phyloP scores from a whole-genome alignment of 2,888 invertebrate species.

The Agrotis segetum region DNA sequence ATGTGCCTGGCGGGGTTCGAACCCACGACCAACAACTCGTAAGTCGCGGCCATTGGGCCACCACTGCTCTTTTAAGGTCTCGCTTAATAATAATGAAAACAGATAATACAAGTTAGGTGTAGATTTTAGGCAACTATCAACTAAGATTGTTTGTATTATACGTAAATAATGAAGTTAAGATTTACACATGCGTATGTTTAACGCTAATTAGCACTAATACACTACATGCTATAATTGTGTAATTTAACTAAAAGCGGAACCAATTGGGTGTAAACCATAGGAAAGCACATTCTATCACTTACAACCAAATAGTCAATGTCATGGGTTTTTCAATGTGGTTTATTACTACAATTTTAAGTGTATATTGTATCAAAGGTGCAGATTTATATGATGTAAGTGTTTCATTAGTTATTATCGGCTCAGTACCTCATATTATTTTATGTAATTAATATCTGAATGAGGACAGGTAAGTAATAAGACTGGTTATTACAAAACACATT shows the following conservation, averaged over 20 bases:
- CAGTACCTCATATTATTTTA: too few relatives aligned
- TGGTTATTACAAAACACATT: background rate
- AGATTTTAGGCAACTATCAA: background rate
- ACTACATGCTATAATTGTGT: conserved; percentile 42
- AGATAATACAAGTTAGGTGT: background rate
- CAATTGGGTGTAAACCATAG: background rate
- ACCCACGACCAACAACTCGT: too few relatives aligned
- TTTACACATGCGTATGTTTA: background rate
- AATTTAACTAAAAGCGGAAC: conserved; percentile 19
- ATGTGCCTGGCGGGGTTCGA: too few relatives aligned
- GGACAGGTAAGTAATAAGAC: background rate
- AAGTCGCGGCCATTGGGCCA: too few relatives aligned
- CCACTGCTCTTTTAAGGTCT: too few relatives aligned
- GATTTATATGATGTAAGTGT: conserved; percentile 38
- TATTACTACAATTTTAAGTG: conserved; percentile 14
- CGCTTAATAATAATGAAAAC: background rate
- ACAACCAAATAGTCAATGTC: conserved; percentile 7
- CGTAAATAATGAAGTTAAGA: background rate
- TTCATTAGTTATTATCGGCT: background rate
- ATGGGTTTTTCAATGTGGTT: conserved; percentile 26
- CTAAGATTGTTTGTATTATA: background rate
- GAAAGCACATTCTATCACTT: conserved; percentile 4
- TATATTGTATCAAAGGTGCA: conserved; percentile 26
- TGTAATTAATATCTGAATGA: background rate
- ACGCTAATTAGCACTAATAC: conserved; percentile 60